Conservation (phyloP, 2,113 vertebrate species). For the Crypturellus undulatus region DNA sequence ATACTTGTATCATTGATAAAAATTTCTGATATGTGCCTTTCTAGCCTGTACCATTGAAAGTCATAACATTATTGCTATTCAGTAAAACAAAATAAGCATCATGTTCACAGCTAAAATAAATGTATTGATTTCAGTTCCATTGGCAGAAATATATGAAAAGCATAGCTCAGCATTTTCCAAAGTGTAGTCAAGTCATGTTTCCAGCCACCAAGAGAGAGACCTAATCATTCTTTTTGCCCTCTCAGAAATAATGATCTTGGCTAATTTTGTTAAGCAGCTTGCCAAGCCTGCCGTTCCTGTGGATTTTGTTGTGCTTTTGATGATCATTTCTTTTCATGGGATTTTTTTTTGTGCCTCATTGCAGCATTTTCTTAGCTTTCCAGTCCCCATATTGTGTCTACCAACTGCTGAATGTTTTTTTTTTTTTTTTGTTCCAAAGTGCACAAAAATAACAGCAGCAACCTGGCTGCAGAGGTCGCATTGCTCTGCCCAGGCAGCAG, state of each 20-base stretch:
- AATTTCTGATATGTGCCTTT: not conserved
- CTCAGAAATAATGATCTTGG: conserved; percentile 54
- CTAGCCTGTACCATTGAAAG: not conserved
- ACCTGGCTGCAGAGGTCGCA: rapidly evolving
- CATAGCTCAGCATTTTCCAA: conserved; percentile 51
- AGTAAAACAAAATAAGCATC: conserved; percentile 2
- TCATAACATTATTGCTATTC: conserved; percentile 12
- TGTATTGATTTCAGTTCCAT: conserved; percentile 40
- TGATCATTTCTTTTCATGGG: not conserved
- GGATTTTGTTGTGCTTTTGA: not conserved
- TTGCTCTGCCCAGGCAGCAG: not conserved
- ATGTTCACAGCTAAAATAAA: conserved; percentile 17
- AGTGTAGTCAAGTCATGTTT: conserved; percentile 33
- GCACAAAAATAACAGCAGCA: not conserved
- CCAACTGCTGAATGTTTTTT: not conserved
- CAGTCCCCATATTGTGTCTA: not conserved
- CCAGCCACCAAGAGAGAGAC: conserved; percentile 38
- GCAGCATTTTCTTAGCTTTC: not conserved
- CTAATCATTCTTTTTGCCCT: conserved; percentile 52
- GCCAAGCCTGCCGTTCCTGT: not conserved
- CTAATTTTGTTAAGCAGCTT: conserved; percentile 29
- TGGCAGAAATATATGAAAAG: conserved; percentile 22
- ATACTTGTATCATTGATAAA: not conserved
- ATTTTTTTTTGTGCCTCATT: not conserved
- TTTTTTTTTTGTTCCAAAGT: not conserved